Percentiles rank a stretch among this genome's conserved stretches.
These are phyloP conservation scores for Cheilosia variabilis DNA, from an alignment of 2,888 invertebrate species.

Conservation along the genomic window DNA sequence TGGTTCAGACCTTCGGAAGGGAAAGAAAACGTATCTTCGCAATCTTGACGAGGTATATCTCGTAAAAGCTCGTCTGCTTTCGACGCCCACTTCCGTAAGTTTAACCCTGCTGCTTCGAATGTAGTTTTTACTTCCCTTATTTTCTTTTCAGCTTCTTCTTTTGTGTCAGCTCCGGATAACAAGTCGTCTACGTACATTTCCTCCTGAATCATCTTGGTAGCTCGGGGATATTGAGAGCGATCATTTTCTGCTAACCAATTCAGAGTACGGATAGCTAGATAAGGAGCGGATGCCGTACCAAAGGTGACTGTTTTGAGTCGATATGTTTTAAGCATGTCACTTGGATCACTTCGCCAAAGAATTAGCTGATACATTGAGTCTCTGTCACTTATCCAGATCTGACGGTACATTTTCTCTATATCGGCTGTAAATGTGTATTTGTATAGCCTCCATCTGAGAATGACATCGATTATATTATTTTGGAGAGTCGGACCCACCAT, in stretches of 20 bases:
- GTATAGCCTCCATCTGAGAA: conserved; percentile 12
- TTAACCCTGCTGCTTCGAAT: conserved; percentile 3
- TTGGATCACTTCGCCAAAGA: neutral
- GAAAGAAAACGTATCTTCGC: neutral
- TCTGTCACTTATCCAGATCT: neutral
- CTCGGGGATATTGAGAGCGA: neutral
- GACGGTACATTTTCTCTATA: conserved; percentile 20
- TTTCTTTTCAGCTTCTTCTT: conserved; percentile 12
- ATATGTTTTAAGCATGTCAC: neutral
- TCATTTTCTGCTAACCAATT: neutral
- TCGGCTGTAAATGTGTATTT: conserved; percentile 8
- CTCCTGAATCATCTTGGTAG: neutral
- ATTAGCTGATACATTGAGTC: conserved; percentile 12
- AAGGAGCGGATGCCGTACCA: conserved; percentile 5
- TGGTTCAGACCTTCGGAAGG: conserved; percentile 6
- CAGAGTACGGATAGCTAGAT: conserved; percentile 11
- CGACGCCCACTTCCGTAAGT: conserved; percentile 8
- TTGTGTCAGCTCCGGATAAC: conserved; percentile 13
- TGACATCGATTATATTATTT: conserved; percentile 1
- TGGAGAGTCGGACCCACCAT: conserved; percentile 9
- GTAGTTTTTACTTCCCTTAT: neutral
- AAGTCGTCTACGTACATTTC: conserved; percentile 22
- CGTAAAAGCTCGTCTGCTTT: conserved; percentile 2
- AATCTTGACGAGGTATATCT: neutral
- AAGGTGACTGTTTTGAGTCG: neutral